Base-by-base conservation (phyloP, 2,797 vertebrate genomes). In the Botia kubotai region DNA sequence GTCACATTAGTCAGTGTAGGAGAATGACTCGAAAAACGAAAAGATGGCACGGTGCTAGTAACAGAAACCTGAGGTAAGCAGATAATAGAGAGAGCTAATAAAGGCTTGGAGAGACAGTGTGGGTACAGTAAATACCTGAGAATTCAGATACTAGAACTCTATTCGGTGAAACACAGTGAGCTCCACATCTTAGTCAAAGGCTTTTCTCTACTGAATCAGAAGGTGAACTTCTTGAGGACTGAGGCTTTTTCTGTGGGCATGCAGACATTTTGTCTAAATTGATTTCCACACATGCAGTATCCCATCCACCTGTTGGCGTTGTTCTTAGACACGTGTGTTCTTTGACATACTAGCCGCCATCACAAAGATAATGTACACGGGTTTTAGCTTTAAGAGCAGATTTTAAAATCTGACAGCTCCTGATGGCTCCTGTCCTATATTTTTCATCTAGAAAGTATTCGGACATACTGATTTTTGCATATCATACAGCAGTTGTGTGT, bases 91-190 rank as follows among this genome's bases (percentile, higher is more conserved):
- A 53, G 7, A 66, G 29, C 2, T 39, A 12, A 17, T 33, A 39
- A 19, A 21, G 1, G 1, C 2, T 29, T 50, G 14, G 12, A 14
- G 4, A 55, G n/a, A 13, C n/a, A 43, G n/a, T 50, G 21, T 75
- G 58, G 29, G 12, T 77, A 48, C n/a, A 36, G 33, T 10, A 58
- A 55, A 55, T 55, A 55, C n/a, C 17, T 36, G 33, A 21, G 11
- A 23, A 26, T 81, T 71, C 46, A 43, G 66, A 19, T 33, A 7
- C 72, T 39, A 74, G 67, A 67, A 62, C 63, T 79, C 14, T 10
- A 52, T 53, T 82, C 48, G 43, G 33, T 4, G 1, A 36, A 53
- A 39, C 21, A 46, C 57, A 29, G 39, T 39, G 36, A 67, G 19
- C n/a, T n/a, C 13, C 65, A 48, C 23, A 19, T 48, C 77, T 76